A percentile compares a stretch with the other conserved stretches of the same genome.
Evolutionary conservation across 2,113 vertebrate species (phyloP).

Genomic region (Clarias batrachus): DNA sequence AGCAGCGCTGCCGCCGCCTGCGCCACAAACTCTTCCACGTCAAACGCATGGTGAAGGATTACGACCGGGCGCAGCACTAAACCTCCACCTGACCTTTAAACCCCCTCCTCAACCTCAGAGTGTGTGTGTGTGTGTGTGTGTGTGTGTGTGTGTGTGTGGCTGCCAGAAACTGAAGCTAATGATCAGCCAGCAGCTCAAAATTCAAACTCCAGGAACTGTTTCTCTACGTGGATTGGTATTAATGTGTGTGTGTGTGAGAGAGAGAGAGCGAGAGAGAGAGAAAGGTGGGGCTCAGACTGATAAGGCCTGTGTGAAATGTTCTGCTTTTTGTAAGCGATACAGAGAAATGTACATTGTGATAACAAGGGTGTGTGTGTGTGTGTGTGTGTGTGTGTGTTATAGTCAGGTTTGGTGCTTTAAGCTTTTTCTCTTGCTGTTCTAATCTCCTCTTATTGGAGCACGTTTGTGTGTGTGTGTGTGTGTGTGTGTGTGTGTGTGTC

Average conservation of each 20-base stretch:
- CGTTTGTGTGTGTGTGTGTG: background rate
- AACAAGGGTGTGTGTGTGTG: background rate
- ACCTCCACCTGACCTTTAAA: background rate
- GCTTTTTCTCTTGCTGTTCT: no score
- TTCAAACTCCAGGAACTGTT: background rate
- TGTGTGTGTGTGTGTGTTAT: constrained; percentile 17
- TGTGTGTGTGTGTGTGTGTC: constrained; percentile 2
- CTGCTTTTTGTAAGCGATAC: background rate
- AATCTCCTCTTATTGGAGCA: background rate
- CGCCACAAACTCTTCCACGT: constrained; percentile 86
- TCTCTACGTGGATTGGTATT: background rate
- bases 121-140: constrained; percentile 1
- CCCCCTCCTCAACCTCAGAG: background rate
- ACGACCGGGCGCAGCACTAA: constrained; percentile 72
- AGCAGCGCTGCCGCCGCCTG: constrained; percentile 73
- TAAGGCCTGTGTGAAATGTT: constrained; percentile 1
- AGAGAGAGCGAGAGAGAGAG: background rate
- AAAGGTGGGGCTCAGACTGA: constrained; percentile 26
- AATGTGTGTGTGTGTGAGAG: background rate
- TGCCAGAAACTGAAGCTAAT: background rate
- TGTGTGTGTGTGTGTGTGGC: constrained; percentile 18
- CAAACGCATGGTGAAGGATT: constrained; percentile 82
- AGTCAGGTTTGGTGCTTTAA: no score
- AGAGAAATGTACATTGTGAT: constrained; percentile 28
- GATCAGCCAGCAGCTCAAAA: background rate